Conservation (phyloP, 1,140 invertebrate species). For the Drosophila guanche region DNA sequence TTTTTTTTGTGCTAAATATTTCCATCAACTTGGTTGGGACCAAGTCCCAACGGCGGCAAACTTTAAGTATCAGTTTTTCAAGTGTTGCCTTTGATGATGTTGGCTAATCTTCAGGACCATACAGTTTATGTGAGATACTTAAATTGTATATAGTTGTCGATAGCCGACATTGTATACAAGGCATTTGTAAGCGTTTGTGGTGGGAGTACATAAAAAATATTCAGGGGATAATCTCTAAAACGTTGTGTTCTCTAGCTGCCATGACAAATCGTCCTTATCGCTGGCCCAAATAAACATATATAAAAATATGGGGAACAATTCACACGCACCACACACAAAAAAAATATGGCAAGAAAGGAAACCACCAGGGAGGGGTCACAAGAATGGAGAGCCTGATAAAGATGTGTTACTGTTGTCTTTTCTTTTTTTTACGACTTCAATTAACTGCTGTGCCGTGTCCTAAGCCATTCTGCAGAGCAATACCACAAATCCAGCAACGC, state of each 20-base stretch:
- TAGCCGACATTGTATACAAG: constrained; percentile 34
- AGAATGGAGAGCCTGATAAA: constrained; percentile 49
- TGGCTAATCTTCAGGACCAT: constrained; percentile 24
- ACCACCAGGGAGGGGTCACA: no score
- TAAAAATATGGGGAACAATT: constrained; percentile 68
- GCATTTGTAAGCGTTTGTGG: neutral
- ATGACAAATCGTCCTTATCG: constrained; percentile 79
- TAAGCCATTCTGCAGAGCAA: constrained; percentile 19
- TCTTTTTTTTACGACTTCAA: constrained; percentile 80
- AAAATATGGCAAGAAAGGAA: no score
- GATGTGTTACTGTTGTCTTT: constrained; percentile 67
- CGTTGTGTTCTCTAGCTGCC: constrained; percentile 35
- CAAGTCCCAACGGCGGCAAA: no score
- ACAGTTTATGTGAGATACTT: constrained; percentile 56
- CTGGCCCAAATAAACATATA: constrained; percentile 44
- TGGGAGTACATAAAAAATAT: constrained; percentile 46
- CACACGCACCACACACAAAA: constrained; percentile 60
- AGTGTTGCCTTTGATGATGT: constrained; percentile 18
- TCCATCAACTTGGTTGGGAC: constrained; percentile 9
- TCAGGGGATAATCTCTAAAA: constrained; percentile 62
- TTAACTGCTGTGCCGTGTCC: constrained; percentile 72
- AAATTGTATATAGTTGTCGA: constrained; percentile 67
- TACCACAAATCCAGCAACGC: no score
- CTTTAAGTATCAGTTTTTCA: constrained; percentile 11
- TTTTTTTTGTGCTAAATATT: no score